Conservation (phyloP, 2,113 vertebrate species). For the Nerophis ophidion region DNA sequence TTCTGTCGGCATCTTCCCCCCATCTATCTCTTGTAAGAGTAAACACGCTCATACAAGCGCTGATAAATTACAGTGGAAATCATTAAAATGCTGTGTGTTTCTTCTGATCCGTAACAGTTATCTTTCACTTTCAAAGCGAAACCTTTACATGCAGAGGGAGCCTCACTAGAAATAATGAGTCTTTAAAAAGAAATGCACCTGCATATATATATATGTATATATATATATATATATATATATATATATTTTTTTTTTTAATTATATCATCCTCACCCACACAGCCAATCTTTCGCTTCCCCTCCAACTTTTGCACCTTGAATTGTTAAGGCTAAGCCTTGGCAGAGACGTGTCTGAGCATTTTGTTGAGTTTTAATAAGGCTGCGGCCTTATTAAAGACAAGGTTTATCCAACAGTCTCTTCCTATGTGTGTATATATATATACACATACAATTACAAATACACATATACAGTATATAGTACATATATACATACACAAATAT, state of each 20-base stretch:
- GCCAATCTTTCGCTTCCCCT: constrained; percentile 8
- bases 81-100: background rate
- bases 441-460: too few relatives aligned
- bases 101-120: background rate
- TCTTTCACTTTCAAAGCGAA: background rate
- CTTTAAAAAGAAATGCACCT: constrained; percentile 7
- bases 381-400: constrained; percentile 8
- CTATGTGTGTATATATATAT: too few relatives aligned
- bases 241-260: background rate
- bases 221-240: background rate
- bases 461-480: too few relatives aligned
- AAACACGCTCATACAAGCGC: too few relatives aligned
- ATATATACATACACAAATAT: too few relatives aligned
- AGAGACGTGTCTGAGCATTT: constrained; percentile 13
- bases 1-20: too few relatives aligned
- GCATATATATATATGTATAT: background rate
- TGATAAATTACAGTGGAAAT: background rate
- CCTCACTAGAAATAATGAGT: background rate
- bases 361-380: constrained; percentile 24
- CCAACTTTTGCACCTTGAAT: constrained; percentile 21
- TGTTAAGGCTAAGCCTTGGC: constrained; percentile 14
- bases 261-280: background rate
- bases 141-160: background rate
- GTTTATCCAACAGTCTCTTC: constrained; percentile 6
- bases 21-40: too few relatives aligned